Conservation (phyloP, 1,140 invertebrate species). For the Heliothis virescens region DNA sequence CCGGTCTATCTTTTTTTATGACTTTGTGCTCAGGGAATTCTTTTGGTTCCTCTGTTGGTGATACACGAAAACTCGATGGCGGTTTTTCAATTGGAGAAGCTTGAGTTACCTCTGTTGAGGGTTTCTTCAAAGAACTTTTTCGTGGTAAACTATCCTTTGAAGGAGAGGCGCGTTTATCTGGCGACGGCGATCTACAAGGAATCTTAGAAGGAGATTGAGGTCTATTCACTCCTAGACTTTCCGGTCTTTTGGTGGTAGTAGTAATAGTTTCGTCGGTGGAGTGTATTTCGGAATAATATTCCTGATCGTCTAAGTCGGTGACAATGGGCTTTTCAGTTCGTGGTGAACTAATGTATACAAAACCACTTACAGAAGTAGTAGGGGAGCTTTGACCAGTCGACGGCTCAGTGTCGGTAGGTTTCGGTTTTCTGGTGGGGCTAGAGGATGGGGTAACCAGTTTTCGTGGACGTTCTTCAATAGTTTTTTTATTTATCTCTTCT, state of each 20-base stretch:
- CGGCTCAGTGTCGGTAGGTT: constrained; percentile 68
- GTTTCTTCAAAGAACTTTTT: constrained; percentile 85
- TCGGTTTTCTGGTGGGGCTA: constrained; percentile 79
- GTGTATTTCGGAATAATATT: constrained; percentile 56
- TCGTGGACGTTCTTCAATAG: constrained; percentile 65
- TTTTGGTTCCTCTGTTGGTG: constrained; percentile 70
- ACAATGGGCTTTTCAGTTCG: constrained; percentile 67
- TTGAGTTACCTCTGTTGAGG: constrained; percentile 62
- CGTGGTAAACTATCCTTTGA: constrained; percentile 74
- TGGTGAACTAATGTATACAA: constrained; percentile 79
- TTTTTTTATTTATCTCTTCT: constrained; percentile 70
- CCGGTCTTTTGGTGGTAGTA: constrained; percentile 54
- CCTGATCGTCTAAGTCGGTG: constrained; percentile 77
- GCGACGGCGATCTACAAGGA: constrained; percentile 77
- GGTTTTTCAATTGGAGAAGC: constrained; percentile 76
- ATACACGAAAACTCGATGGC: constrained; percentile 75
- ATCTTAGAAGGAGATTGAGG: constrained; percentile 74
- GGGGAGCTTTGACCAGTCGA: constrained; percentile 83
- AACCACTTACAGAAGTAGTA: constrained; percentile 85
- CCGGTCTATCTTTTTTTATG: constrained; percentile 68
- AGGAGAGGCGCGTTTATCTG: constrained; percentile 68
- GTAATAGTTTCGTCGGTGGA: constrained; percentile 49
- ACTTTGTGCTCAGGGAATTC: constrained; percentile 64
- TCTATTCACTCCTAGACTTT: constrained; percentile 58
- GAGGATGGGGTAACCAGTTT: constrained; percentile 79